These are phyloP conservation scores for Dendrolimus houi DNA, from an alignment of 2,888 invertebrate genomes.

Conservation along the genomic window DNA sequence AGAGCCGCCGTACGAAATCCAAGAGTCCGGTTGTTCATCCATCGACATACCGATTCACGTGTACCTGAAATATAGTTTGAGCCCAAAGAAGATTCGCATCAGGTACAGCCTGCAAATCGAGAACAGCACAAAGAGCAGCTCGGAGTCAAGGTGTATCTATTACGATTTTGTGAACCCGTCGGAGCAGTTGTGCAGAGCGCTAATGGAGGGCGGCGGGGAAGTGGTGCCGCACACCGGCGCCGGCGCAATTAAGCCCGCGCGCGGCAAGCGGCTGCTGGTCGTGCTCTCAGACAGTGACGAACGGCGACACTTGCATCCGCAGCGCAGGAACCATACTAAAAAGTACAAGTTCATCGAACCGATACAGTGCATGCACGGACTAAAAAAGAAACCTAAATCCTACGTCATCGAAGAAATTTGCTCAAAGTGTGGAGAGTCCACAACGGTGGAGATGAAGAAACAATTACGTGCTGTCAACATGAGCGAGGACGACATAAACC, in stretches of 20 bases:
- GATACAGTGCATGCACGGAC: slow-evolving; percentile 37
- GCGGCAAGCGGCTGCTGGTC: slow-evolving; percentile 36
- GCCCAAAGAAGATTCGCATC: slow-evolving; percentile 61
- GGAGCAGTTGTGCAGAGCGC: slow-evolving; percentile 46
- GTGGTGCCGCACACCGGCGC: slow-evolving; percentile 40
- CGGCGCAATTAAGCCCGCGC: slow-evolving; percentile 5
- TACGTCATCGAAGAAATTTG: slow-evolving; percentile 44
- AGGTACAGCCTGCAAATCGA: slow-evolving; percentile 60
- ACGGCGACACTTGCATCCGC: slow-evolving; percentile 7
- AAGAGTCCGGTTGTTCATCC: slow-evolving; percentile 65
- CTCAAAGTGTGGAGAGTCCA: slow-evolving; percentile 51
- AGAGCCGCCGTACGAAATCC: slow-evolving; percentile 71
- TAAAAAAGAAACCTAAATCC: slow-evolving; percentile 31
- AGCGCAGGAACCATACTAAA: slow-evolving; percentile 23
- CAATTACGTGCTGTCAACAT: slow-evolving; percentile 48
- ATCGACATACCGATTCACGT: slow-evolving; percentile 68
- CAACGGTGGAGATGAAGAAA: slow-evolving; percentile 47
- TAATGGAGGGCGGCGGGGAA: slow-evolving; percentile 62
- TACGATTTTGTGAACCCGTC: slow-evolving; percentile 64
- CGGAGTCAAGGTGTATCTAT: slow-evolving; percentile 55
- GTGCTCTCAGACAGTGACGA: slow-evolving; percentile 39
- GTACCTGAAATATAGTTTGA: slow-evolving; percentile 59
- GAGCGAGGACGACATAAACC: slow-evolving; percentile 54
- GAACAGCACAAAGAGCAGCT: slow-evolving; percentile 48
- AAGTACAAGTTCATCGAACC: slow-evolving; percentile 54